Conservation (phyloP, 2,113 vertebrate species). For the Pardalotus punctatus region DNA sequence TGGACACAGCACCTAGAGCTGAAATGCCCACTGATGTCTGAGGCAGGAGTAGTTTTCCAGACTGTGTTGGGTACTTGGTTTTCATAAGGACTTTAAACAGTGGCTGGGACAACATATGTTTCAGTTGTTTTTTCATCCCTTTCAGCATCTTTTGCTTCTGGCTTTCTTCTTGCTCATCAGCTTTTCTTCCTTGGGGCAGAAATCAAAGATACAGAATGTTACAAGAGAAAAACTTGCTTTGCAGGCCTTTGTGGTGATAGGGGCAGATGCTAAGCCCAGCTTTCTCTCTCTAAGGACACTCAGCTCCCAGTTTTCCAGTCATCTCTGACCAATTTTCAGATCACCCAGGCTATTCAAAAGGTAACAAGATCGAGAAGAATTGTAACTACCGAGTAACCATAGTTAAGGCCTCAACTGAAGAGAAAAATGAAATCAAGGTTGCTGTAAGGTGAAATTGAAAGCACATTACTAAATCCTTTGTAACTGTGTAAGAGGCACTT, state of each 20-base stretch:
- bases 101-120: slow-evolving; percentile 82
- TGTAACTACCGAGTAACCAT: background rate
- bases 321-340: background rate
- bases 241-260: background rate
- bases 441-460: background rate
- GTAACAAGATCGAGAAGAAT: background rate
- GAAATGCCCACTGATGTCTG: slow-evolving; percentile 10
- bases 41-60: slow-evolving; percentile 79
- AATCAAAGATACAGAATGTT: background rate
- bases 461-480: background rate
- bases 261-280: background rate
- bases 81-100: slow-evolving; percentile 83
- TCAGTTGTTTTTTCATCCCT: slow-evolving; percentile 89
- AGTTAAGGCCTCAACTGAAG: background rate
- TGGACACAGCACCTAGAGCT: slow-evolving; percentile 77
- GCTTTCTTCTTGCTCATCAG: slow-evolving; percentile 76
- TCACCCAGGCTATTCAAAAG: background rate
- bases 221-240: background rate
- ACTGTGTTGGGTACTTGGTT: slow-evolving; percentile 93
- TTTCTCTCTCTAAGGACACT: background rate
- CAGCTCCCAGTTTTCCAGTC: background rate
- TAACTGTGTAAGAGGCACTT: background rate
- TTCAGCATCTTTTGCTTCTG: slow-evolving; percentile 86
- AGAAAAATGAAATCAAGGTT: background rate
- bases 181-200: slow-evolving; percentile 50